Evolutionary conservation across 2,888 invertebrate species (phyloP).

Genomic region (Plagodis dolabraria): DNA sequence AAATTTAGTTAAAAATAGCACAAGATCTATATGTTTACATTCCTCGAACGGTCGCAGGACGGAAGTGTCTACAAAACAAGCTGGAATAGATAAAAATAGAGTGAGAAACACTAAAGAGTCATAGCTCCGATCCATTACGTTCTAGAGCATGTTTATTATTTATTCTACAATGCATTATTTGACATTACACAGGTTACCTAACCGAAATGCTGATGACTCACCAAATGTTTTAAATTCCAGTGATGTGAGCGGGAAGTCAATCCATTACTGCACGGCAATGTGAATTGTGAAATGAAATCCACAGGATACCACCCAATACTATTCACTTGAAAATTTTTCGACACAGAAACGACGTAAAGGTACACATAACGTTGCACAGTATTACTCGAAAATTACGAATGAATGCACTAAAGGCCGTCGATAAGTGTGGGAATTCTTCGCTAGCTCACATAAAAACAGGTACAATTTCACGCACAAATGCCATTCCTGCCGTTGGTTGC

Average conservation of each 20-base stretch:
- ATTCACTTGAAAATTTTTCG: conserved; percentile 66
- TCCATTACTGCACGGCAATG: conserved; percentile 74
- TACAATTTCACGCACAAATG: conserved; percentile 77
- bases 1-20: neutral
- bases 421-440: conserved; percentile 66
- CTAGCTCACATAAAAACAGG: conserved; percentile 75
- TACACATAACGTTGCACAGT: conserved; percentile 60
- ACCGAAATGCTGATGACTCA: conserved; percentile 77
- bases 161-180: conserved; percentile 32
- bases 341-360: conserved; percentile 62
- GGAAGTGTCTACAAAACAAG: conserved; percentile 47
- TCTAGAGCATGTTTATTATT: conserved; percentile 12
- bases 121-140: conserved; percentile 8
- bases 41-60: conserved; percentile 33
- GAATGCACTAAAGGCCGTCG: conserved; percentile 53
- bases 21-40: conserved; percentile 39
- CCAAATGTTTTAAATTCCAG: conserved; percentile 83
- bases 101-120: conserved; percentile 37
- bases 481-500: conserved; percentile 61
- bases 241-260: conserved; percentile 75
- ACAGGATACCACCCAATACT: conserved; percentile 72
- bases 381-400: conserved; percentile 48
- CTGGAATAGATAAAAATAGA: conserved; percentile 55
- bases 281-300: conserved; percentile 71
- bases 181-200: conserved; percentile 45